Conservation (phyloP, 2,888 invertebrate species). For the Cephus runcator region DNA sequence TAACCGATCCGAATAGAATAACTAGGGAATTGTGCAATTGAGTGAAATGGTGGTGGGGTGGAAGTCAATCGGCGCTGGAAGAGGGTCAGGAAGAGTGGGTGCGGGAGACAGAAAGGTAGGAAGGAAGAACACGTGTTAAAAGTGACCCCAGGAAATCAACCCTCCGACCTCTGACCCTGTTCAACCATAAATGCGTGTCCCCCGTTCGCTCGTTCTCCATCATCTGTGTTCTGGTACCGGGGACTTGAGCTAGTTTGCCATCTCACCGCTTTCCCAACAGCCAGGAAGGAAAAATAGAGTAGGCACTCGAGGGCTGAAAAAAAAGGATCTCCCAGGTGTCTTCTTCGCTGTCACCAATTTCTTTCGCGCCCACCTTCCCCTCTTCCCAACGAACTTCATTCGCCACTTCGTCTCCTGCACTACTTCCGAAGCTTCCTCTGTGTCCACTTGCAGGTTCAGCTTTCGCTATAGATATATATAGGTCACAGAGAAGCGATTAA, state of each 20-base stretch:
- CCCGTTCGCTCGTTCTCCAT: background rate
- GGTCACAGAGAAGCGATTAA: background rate
- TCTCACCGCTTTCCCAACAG: background rate
- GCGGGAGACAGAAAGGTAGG: constrained; percentile 3
- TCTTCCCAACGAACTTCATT: too few species aligned
- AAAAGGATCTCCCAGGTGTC: too few species aligned
- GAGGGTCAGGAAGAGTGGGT: constrained; percentile 24
- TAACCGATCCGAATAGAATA: background rate
- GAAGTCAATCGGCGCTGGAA: constrained; percentile 24
- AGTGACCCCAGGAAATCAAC: constrained; percentile 17
- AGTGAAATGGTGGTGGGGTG: constrained; percentile 13
- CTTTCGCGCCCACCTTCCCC: too few species aligned
- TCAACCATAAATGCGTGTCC: constrained; percentile 5
- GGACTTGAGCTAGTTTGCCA: background rate
- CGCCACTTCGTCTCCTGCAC: too few species aligned
- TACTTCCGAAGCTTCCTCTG: too few species aligned
- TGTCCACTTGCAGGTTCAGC: too few species aligned
- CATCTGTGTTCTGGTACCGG: background rate
- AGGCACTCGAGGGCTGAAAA: too few species aligned
- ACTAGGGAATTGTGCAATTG: background rate
- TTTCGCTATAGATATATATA: too few species aligned
- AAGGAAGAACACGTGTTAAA: constrained; percentile 21
- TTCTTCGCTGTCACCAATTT: too few species aligned
- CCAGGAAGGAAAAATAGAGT: too few species aligned
- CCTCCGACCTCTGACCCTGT: constrained; percentile 19